Evolutionary conservation across 2,888 invertebrate genomes (phyloP), one percentile per base, ranked within the genome.

Genomic region (Mesochorus sp.): DNA sequence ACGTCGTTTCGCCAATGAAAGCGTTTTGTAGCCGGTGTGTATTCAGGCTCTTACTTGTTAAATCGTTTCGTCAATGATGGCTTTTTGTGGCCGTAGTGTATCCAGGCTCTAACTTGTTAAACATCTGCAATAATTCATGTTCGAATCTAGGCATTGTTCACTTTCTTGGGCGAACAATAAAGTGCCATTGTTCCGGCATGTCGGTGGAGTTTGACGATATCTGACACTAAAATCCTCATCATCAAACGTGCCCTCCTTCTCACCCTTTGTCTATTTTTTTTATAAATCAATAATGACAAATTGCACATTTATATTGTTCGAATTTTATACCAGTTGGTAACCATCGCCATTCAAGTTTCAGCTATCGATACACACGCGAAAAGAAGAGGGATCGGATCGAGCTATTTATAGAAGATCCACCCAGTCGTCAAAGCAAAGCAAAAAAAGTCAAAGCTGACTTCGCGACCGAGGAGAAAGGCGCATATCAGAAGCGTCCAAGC

Each of bases 121-220:
- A 81, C 80, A 73, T 66, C 37, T 76, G 67, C 78, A 82, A 84
- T 85, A 82, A 82, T 82, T 82, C 81, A 82, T 80, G 73, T 70
- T 31, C 6, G 68, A 59, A 68, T 24, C 34, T 37, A n/a, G 28
- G 51, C 76, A 81, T 82, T 83, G 82, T 84, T 79, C 61, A 14
- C 49, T 71, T 72, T 70, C 73, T 67, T 64, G 42, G 62, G 68
- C 77, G 68, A 72, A 47, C 53, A 19, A 49, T 47, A 37, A 59
- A 61, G 49, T 80, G 62, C 77, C 80, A 80, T 83, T 82, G 82
- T 82, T 74, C 42, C 53, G 17, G 47, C 37, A 53, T 57, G n/a
- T 8, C 28, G n/a, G 12, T 53, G 53, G 8, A 19, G 5, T 10
- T 53, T 24, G 34, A 10, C 31, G 47, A 53, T 61, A 68, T 57